Evolutionary conservation across 2,797 vertebrate genomes (phyloP), one percentile per base, ranked within the genome.

Genomic region (Tinamus major): DNA sequence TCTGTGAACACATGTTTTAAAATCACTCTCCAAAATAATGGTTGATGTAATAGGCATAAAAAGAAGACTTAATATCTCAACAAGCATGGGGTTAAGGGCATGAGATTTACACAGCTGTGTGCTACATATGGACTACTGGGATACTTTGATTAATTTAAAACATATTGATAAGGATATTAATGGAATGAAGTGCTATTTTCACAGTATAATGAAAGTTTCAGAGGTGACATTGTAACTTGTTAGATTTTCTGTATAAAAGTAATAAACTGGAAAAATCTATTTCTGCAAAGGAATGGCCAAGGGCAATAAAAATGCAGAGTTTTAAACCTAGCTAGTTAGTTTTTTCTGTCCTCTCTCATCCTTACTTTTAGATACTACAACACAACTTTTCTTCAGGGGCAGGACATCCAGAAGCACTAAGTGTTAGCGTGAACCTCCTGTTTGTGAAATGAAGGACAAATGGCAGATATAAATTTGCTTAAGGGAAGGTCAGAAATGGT

Each of bases 1-100:
- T 68, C 42, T 74, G 17, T 77, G 85, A 71, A 80, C 12, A 84
- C 85, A 42, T 81, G 19, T 12, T 93, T 96, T 81, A 87, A 84
- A 94, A 87, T 86, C 61, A 84, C 9, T 56, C 56, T 93, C 37
- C 70, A 84, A 88, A 91, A n/a, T 74, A 94, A 64, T 55, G 31
- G 53, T 16, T 35, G 63, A 69, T 79, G 39, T 77, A 81, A 67
- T 76, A 48, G 77, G 74, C 51, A 81, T 83, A 70, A 35, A 53
- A 81, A 64, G 67, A 81, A 92, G 67, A 81, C 89, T 83, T 86
- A 68, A 64, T 0, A 2, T 64, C 70, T 89, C 46, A 74, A 26
- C 19, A 79, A 81, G 20, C 48, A 53, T 20, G 15, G 31, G 27
- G 51, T 67, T 75, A 88, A 95, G 90, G 83, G 91, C 71, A 61